Evolutionary conservation across 2,113 vertebrate species (phyloP).

Genomic region (Tetrao urogallus): DNA sequence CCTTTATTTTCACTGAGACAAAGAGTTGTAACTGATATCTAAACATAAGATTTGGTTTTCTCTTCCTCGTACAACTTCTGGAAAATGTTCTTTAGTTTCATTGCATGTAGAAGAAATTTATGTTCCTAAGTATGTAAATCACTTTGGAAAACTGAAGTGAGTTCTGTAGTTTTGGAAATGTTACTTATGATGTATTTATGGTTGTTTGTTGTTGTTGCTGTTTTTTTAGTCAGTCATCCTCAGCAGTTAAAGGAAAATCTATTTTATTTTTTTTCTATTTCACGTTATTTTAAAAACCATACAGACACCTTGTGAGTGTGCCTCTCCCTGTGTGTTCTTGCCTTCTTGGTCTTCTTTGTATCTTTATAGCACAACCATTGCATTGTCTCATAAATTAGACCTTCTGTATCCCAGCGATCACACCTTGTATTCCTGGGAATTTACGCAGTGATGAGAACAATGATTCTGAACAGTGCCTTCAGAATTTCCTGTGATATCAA

Average conservation of each 20-base stretch:
- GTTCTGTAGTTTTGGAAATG: neutral
- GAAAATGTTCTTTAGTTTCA: neutral
- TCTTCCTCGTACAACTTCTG: neutral
- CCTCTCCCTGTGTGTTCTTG: slow-evolving; percentile 33
- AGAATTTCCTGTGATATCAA: slow-evolving; percentile 55
- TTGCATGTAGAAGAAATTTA: neutral
- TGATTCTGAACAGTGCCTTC: slow-evolving; percentile 36
- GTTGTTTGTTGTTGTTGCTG: slow-evolving; percentile 30
- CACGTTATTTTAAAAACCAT: neutral
- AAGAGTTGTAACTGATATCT: neutral
- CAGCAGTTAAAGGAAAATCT: slow-evolving; percentile 15
- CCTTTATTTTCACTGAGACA: neutral
- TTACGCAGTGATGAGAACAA: slow-evolving; percentile 64
- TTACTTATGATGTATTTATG: neutral
- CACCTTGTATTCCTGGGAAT: slow-evolving; percentile 33
- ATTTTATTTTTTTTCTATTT: neutral
- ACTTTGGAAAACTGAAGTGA: slow-evolving; percentile 20
- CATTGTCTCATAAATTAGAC: slow-evolving; percentile 34
- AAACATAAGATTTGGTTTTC: neutral
- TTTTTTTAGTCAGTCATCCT: slow-evolving; percentile 29
- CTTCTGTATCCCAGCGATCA: neutral
- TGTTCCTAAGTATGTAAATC: neutral
- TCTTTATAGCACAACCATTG: slow-evolving; percentile 1
- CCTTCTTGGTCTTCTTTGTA: slow-evolving; percentile 27
- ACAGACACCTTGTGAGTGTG: neutral